phyloP scores from a whole-genome alignment of 2,113 vertebrate genomes.

The Odobenus rosmarus region DNA sequence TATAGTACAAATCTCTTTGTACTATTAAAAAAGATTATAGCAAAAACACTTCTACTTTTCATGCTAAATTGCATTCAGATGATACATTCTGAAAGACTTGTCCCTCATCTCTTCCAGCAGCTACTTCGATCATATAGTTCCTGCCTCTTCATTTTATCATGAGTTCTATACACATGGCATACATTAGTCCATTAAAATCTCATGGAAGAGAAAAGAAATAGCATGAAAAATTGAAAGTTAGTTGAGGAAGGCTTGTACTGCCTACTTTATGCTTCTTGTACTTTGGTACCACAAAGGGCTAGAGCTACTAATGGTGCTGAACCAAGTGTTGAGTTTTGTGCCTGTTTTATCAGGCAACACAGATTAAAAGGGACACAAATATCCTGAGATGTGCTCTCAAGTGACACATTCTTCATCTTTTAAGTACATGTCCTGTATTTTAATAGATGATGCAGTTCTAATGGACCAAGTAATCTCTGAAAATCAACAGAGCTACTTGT shows the following conservation, averaged over 20 bases:
- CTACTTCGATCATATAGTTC: not conserved
- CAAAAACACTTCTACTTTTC: constrained; percentile 46
- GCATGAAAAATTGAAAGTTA: constrained; percentile 69
- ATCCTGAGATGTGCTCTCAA: not conserved
- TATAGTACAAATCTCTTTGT: not conserved
- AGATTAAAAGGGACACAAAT: constrained; percentile 56
- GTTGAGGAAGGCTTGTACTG: not conserved
- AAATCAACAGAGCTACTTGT: not conserved
- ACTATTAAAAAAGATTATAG: constrained; percentile 53
- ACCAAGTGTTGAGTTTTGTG: not conserved
- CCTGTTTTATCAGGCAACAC: constrained; percentile 39
- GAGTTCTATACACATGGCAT: not conserved
- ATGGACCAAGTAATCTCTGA: not conserved
- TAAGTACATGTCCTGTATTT: constrained; percentile 49
- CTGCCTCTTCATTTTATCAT: not conserved
- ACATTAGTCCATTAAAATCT: constrained; percentile 65
- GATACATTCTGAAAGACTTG: constrained; percentile 40
- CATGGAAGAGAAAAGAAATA: constrained; percentile 48
- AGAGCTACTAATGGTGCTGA: constrained; percentile 47
- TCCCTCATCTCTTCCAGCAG: not conserved
- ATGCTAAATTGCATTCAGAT: constrained; percentile 43
- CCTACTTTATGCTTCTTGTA: not conserved
- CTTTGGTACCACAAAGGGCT: not conserved
- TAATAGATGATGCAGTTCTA: constrained; percentile 50
- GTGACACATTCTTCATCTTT: not conserved